These are phyloP conservation scores for Trachelipus rathkii DNA, from an alignment of 1,140 invertebrate genomes.

Conservation along the genomic window DNA sequence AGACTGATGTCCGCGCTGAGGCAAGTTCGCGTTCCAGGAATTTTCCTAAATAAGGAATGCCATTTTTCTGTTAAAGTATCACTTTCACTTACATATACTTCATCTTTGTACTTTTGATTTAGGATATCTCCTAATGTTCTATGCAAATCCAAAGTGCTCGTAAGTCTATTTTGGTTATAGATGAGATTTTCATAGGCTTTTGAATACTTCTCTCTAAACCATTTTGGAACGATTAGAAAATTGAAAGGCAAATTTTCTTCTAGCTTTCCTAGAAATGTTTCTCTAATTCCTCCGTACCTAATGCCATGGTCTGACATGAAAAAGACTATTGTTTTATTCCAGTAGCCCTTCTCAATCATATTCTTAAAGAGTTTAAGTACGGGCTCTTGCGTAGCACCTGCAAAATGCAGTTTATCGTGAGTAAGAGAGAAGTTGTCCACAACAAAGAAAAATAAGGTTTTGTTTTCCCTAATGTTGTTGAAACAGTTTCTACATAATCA, in stretches of 20 bases:
- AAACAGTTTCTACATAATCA: background rate
- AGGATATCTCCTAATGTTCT: constrained; percentile 51
- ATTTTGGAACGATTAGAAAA: constrained; percentile 70
- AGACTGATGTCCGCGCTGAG: too few species aligned
- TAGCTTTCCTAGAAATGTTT: constrained; percentile 75
- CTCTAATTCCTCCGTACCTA: constrained; percentile 71
- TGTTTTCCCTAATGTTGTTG: background rate
- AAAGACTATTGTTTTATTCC: constrained; percentile 62
- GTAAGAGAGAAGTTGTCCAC: constrained; percentile 11
- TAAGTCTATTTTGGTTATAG: constrained; percentile 57
- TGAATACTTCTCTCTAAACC: constrained; percentile 62
- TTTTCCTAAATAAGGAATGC: too few species aligned
- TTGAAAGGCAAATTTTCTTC: constrained; percentile 86
- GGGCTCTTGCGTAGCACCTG: background rate
- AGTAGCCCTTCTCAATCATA: constrained; percentile 31
- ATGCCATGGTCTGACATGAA: constrained; percentile 90
- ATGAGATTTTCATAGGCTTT: constrained; percentile 62
- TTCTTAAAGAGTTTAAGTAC: constrained; percentile 37
- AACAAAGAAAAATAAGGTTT: constrained; percentile 19
- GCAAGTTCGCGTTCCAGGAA: too few species aligned
- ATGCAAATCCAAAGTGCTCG: constrained; percentile 55
- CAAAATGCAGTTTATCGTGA: constrained; percentile 9
- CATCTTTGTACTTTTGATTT: background rate
- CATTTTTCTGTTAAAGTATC: too few species aligned
- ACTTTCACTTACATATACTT: too few species aligned